A percentile compares a stretch with the other conserved stretches of the same genome.
Conservation (phyloP, 2,888 invertebrate genomes). For the Coenonympha glycerion region DNA sequence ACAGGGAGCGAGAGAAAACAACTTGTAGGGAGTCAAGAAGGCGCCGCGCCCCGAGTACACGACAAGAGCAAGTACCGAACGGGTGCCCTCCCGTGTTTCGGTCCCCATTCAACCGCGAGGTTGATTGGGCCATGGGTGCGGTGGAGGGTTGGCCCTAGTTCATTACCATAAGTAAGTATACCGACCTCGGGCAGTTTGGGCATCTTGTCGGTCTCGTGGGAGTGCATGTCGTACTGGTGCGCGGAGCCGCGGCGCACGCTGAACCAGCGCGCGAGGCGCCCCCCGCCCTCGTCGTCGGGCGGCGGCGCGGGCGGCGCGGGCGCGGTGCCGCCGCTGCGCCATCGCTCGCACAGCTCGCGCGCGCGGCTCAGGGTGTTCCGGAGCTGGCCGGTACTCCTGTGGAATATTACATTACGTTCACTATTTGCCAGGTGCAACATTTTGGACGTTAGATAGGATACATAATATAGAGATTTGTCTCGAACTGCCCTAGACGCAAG, state of each 20-base stretch:
- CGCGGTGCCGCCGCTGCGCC: constrained; percentile 72
- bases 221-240: constrained; percentile 86
- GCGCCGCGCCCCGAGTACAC: no score
- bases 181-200: constrained; percentile 86
- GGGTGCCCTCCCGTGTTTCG: no score
- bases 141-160: no score
- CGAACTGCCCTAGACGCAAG: no score
- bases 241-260: constrained; percentile 87
- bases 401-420: neutral
- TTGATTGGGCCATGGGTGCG: no score
- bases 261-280: constrained; percentile 90
- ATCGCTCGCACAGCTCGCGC: constrained; percentile 88
- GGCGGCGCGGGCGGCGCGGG: constrained; percentile 56
- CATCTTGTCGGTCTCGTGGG: constrained; percentile 79
- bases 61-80: no score
- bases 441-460: no score
- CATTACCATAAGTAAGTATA: neutral
- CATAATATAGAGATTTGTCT: no score
- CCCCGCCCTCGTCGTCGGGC: constrained; percentile 79
- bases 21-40: no score
- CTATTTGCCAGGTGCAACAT: no score
- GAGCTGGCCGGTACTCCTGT: constrained; percentile 84
- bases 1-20: no score
- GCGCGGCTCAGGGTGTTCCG: constrained; percentile 88
- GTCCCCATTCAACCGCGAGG: no score